These are phyloP conservation scores for Ctenoplectra terminalis DNA, from an alignment of 1,140 invertebrate genomes.

Conservation along the genomic window DNA sequence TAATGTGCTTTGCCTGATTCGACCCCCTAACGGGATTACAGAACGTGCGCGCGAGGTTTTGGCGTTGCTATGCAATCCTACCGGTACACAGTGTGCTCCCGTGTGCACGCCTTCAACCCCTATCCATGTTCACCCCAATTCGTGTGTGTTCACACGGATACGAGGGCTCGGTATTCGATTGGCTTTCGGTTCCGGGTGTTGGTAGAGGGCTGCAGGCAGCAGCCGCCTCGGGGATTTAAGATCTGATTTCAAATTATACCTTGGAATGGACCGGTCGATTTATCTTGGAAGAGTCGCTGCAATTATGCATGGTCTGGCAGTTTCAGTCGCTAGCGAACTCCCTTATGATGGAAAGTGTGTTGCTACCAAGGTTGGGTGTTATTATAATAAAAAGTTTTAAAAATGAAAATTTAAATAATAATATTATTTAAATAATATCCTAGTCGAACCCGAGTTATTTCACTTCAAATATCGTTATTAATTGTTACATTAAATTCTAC, in stretches of 20 bases:
- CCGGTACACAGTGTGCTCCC: slow-evolving; percentile 26
- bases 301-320: slow-evolving; percentile 33
- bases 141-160: not conserved
- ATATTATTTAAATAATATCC: too few species aligned
- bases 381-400: too few species aligned
- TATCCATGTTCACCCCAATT: slow-evolving; percentile 19
- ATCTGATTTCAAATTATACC: slow-evolving; percentile 65
- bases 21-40: slow-evolving; percentile 70
- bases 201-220: slow-evolving; percentile 41
- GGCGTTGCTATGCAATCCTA: slow-evolving; percentile 65
- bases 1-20: slow-evolving; percentile 71
- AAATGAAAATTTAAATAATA: too few species aligned
- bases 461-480: too few species aligned
- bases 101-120: not conserved
- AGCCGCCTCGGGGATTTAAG: slow-evolving; percentile 55
- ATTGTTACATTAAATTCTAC: too few species aligned
- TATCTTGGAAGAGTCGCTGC: slow-evolving; percentile 37
- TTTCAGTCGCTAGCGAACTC: slow-evolving; percentile 33
- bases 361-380: too few species aligned
- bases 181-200: slow-evolving; percentile 54
- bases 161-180: slow-evolving; percentile 47
- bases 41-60: slow-evolving; percentile 63
- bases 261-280: slow-evolving; percentile 46
- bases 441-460: too few species aligned
- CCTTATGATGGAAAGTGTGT: not conserved